Conservation (phyloP, 2,888 invertebrate genomes). For the Oithona nana region DNA sequence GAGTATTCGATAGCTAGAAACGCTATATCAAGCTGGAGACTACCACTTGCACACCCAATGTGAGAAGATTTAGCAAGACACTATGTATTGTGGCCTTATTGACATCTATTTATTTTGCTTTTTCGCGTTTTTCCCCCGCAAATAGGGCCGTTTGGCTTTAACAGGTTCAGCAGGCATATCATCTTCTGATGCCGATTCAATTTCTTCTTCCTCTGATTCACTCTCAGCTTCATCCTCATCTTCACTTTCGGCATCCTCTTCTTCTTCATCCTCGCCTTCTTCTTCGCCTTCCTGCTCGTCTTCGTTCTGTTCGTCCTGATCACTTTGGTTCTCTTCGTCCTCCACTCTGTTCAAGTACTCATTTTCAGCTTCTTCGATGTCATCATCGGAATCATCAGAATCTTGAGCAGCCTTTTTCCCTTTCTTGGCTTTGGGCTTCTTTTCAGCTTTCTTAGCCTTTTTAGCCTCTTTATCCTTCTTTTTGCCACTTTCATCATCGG, state of each 20-base stretch:
- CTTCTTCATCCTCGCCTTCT: conserved; percentile 19
- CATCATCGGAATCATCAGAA: background rate
- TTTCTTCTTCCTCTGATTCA: conserved; percentile 21
- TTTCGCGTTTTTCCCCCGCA: too few species aligned
- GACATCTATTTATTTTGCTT: too few species aligned
- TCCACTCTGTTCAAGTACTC: conserved; percentile 4
- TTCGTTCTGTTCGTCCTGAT: background rate
- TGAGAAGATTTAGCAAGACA: too few species aligned
- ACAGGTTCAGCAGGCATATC: background rate
- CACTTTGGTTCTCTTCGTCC: conserved; percentile 2
- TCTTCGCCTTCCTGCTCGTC: background rate
- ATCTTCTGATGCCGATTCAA: conserved; percentile 30
- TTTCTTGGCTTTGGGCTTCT: background rate
- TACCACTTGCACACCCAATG: too few species aligned
- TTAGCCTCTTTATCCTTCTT: background rate
- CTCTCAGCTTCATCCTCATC: conserved; percentile 22
- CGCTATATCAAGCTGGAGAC: too few species aligned
- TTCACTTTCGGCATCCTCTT: conserved; percentile 21
- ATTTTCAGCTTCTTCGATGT: background rate
- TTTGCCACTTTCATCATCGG: background rate
- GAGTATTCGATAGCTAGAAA: too few species aligned
- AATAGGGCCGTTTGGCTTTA: too few species aligned
- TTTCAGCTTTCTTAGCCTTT: conserved; percentile 2
- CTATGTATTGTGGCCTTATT: too few species aligned
- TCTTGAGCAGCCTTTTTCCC: background rate